Percentiles rank a stretch among this genome's conserved stretches.
These are phyloP conservation scores for Megalurothrips usitatus DNA, from an alignment of 2,888 invertebrate genomes.

Conservation along the genomic window DNA sequence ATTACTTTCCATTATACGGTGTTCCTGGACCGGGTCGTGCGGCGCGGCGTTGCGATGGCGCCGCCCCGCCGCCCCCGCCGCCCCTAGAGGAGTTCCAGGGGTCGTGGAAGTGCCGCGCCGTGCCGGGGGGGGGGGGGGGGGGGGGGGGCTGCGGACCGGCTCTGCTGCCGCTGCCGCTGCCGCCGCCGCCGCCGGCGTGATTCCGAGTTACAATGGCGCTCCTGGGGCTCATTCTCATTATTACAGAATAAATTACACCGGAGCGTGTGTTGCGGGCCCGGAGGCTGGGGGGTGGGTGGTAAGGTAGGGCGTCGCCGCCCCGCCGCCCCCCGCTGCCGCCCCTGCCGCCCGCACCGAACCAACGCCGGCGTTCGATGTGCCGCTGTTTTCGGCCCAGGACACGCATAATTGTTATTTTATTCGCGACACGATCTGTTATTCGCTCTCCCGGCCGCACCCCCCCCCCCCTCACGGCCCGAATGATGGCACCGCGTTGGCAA, in stretches of 20 bases:
- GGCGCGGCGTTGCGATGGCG: not conserved
- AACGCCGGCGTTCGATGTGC: too few relatives aligned
- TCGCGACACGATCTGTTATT: too few relatives aligned
- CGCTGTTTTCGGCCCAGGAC: too few relatives aligned
- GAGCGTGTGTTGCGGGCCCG: not conserved
- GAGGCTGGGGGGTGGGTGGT: not conserved
- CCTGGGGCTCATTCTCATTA: constrained; percentile 21
- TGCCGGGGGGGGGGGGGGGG: not conserved
- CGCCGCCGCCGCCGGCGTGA: not conserved
- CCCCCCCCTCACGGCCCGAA: too few relatives aligned
- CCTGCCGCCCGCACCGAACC: too few relatives aligned
- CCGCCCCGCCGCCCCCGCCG: not conserved
- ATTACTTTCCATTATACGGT: constrained; percentile 21
- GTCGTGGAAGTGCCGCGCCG: not conserved
- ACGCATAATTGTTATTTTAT: too few relatives aligned
- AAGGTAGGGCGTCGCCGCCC: not conserved
- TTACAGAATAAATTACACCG: constrained; percentile 16
- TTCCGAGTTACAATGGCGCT: constrained; percentile 21
- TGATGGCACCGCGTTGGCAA: too few relatives aligned
- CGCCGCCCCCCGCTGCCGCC: too few relatives aligned
- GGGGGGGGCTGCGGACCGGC: not conserved
- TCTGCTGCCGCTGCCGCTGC: not conserved
- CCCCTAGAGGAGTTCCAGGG: not conserved
- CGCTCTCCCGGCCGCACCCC: too few relatives aligned
- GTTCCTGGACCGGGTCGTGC: not conserved